phyloP scores from a whole-genome alignment of 2,888 invertebrate species.

The Galerucella pusilla region DNA sequence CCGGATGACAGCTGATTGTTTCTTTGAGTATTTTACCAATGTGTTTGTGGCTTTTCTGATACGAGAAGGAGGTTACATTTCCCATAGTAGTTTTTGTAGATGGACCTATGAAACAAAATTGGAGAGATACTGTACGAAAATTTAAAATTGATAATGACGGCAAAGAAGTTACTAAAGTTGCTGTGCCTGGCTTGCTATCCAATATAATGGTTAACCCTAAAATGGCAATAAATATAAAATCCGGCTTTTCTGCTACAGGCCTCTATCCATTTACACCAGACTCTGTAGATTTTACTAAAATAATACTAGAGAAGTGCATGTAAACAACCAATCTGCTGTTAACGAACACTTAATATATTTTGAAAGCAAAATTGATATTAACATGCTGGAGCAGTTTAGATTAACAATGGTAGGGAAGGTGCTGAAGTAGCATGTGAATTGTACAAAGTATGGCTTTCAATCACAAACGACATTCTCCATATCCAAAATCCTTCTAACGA shows the following conservation, averaged over 20 bases:
- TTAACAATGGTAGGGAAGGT: neutral
- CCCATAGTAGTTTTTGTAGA: too few relatives aligned
- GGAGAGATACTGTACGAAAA: constrained; percentile 1
- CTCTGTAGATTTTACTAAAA: neutral
- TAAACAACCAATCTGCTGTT: too few relatives aligned
- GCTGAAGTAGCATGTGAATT: neutral
- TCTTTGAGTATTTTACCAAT: too few relatives aligned
- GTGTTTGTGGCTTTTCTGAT: too few relatives aligned
- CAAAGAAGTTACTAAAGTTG: neutral
- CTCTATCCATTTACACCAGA: too few relatives aligned
- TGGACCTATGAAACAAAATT: neutral
- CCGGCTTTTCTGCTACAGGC: neutral
- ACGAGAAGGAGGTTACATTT: too few relatives aligned
- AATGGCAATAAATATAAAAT: neutral
- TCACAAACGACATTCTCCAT: neutral
- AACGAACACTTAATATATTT: too few relatives aligned
- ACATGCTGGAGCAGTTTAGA: constrained; percentile 1
- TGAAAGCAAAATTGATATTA: too few relatives aligned
- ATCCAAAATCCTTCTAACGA: neutral
- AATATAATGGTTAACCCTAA: neutral
- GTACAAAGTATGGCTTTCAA: neutral
- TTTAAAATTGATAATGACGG: neutral
- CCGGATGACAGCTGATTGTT: too few relatives aligned
- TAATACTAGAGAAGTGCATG: neutral
- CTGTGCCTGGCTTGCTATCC: neutral